Percentiles rank a stretch among this genome's conserved stretches.
These are phyloP conservation scores for Oryctes rhinoceros DNA, from an alignment of 1,140 invertebrate species.

Conservation along the genomic window DNA sequence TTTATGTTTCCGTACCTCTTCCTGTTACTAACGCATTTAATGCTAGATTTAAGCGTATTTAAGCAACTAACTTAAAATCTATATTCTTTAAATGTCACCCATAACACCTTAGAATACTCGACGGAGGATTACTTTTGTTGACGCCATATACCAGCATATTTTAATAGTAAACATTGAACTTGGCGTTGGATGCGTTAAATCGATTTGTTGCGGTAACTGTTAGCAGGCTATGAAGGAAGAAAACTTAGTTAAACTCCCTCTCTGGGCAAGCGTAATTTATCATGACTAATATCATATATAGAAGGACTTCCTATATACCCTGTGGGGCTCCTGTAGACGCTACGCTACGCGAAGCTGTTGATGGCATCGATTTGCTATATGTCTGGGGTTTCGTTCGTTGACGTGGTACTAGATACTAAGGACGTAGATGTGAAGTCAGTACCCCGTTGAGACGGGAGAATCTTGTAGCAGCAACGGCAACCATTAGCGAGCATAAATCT, in stretches of 20 bases:
- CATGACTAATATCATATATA: slow-evolving; percentile 3
- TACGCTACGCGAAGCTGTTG: slow-evolving; percentile 1
- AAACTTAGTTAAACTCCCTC: slow-evolving; percentile 17
- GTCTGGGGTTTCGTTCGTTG: neutral
- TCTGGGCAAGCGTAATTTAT: neutral
- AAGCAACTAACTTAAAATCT: too few species aligned
- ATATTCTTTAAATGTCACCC: too few species aligned
- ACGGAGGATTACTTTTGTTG: neutral
- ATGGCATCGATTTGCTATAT: neutral
- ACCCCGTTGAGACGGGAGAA: neutral
- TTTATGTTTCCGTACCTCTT: too few species aligned
- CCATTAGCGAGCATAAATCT: slow-evolving; percentile 13
- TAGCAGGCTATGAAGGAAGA: neutral
- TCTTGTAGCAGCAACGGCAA: neutral
- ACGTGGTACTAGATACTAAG: neutral
- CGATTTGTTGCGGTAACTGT: slow-evolving; percentile 24
- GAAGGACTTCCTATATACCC: slow-evolving; percentile 6
- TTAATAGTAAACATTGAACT: neutral
- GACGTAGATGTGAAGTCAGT: slow-evolving; percentile 4
- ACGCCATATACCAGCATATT: neutral
- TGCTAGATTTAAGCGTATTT: too few species aligned
- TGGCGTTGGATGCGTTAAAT: neutral
- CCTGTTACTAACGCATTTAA: too few species aligned
- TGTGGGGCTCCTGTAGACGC: too few species aligned
- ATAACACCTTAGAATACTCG: too few species aligned